Conservation (phyloP, 2,888 invertebrate species). For the Andrena marginata region DNA sequence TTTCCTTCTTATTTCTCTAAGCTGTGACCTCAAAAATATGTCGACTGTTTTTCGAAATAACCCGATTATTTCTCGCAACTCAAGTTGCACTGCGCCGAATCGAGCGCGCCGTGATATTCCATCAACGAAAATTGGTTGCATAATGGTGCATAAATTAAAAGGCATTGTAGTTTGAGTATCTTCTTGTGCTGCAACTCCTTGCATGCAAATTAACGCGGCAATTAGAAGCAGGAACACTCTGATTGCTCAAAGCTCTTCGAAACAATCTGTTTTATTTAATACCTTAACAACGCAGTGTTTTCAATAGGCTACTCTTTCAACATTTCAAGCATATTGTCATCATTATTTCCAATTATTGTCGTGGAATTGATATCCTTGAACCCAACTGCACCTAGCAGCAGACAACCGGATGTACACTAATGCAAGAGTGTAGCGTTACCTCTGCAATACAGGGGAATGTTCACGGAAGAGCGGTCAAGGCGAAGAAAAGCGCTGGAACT, state of each 20-base stretch:
- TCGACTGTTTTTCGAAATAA: background rate
- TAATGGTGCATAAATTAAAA: background rate
- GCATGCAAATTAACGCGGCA: background rate
- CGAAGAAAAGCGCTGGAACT: no score
- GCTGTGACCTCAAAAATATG: background rate
- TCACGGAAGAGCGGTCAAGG: background rate
- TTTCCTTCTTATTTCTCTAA: background rate
- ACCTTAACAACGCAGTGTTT: background rate
- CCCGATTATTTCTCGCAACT: background rate
- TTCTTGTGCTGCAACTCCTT: background rate
- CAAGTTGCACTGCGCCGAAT: background rate
- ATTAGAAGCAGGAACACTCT: background rate
- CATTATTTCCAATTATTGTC: no score
- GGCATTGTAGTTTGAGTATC: background rate
- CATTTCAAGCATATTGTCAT: no score
- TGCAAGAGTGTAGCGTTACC: background rate
- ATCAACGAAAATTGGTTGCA: slow-evolving; percentile 33
- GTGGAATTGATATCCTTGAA: background rate
- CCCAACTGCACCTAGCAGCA: background rate
- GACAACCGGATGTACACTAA: background rate
- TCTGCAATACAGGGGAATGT: background rate
- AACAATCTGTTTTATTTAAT: background rate
- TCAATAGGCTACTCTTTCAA: no score
- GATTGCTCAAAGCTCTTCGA: background rate
- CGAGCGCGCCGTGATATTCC: background rate